phyloP scores from a whole-genome alignment of 2,888 invertebrate genomes.

The Parnassius mnemosyne region DNA sequence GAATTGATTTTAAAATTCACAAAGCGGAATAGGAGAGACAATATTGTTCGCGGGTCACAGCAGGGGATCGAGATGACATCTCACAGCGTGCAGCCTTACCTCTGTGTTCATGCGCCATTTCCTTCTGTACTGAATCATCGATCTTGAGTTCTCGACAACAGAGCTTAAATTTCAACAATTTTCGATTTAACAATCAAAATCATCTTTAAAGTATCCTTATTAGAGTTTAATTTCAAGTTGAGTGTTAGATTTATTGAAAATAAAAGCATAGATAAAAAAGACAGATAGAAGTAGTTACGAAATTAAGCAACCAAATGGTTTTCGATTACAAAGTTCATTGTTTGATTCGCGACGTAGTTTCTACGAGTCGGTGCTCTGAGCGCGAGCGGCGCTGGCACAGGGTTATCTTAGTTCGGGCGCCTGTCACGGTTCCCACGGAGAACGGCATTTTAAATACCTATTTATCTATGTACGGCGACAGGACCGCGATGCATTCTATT shows the following conservation, averaged over 20 bases:
- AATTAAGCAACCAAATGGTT: constrained; percentile 73
- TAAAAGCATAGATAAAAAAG: constrained; percentile 71
- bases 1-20: constrained; percentile 76
- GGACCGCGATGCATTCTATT: constrained; percentile 68
- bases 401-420: constrained; percentile 59
- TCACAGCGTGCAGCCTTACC: constrained; percentile 73
- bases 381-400: constrained; percentile 44
- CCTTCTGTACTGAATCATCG: constrained; percentile 30
- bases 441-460: constrained; percentile 79
- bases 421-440: constrained; percentile 76
- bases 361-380: constrained; percentile 31
- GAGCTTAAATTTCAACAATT: constrained; percentile 39
- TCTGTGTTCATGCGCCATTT: constrained; percentile 49
- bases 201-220: constrained; percentile 41
- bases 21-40: constrained; percentile 73
- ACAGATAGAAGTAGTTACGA: constrained; percentile 67
- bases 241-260: constrained; percentile 63
- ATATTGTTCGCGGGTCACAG: constrained; percentile 76
- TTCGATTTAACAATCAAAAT: constrained; percentile 27
- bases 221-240: constrained; percentile 55
- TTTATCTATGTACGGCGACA: constrained; percentile 73
- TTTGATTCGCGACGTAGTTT: constrained; percentile 62
- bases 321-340: constrained; percentile 70
- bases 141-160: constrained; percentile 38
- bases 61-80: constrained; percentile 77